Percentiles rank a stretch among this genome's conserved stretches.
Conservation (phyloP, 2,888 invertebrate genomes). For the Ophion slaviceki region DNA sequence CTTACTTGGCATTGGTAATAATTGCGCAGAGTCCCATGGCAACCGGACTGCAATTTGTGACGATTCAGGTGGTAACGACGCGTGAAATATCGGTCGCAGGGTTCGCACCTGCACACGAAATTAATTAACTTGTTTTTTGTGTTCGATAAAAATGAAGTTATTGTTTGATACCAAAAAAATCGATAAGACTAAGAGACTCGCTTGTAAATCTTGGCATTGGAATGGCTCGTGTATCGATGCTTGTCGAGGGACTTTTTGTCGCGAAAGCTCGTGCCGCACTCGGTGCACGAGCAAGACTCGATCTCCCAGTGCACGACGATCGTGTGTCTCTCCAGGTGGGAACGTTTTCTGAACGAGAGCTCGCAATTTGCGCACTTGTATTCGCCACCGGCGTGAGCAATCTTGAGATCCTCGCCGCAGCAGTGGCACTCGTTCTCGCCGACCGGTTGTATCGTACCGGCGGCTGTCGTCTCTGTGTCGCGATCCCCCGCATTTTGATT, state of each 20-base stretch:
- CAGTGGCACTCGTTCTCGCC: conserved; percentile 84
- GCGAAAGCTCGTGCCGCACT: conserved; percentile 88
- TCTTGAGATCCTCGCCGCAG: conserved; percentile 86
- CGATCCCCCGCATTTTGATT: conserved; percentile 19
- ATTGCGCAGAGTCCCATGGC: conserved; percentile 84
- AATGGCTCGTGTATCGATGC: conserved; percentile 86
- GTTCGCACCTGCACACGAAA: conserved; percentile 79
- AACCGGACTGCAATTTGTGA: conserved; percentile 85
- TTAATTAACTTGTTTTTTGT: too few relatives aligned
- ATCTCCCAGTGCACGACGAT: conserved; percentile 89
- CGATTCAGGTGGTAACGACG: conserved; percentile 85
- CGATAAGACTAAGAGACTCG: conserved; percentile 49
- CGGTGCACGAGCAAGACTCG: conserved; percentile 87
- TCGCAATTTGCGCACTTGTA: conserved; percentile 87
- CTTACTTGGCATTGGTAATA: conserved; percentile 86
- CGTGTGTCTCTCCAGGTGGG: conserved; percentile 88
- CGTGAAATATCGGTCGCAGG: conserved; percentile 84
- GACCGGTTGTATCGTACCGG: conserved; percentile 78
- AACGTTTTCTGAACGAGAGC: conserved; percentile 89
- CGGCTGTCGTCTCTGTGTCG: conserved; percentile 67
- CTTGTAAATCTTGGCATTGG: conserved; percentile 84
- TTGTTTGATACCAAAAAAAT: neutral
- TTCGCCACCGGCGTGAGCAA: conserved; percentile 86
- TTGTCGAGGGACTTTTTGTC: conserved; percentile 86
- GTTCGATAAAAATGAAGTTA: too few relatives aligned